Evolutionary conservation across 2,888 invertebrate species (phyloP), one percentile per base, ranked within the genome.

Genomic region (Ennomos fuscantarius): DNA sequence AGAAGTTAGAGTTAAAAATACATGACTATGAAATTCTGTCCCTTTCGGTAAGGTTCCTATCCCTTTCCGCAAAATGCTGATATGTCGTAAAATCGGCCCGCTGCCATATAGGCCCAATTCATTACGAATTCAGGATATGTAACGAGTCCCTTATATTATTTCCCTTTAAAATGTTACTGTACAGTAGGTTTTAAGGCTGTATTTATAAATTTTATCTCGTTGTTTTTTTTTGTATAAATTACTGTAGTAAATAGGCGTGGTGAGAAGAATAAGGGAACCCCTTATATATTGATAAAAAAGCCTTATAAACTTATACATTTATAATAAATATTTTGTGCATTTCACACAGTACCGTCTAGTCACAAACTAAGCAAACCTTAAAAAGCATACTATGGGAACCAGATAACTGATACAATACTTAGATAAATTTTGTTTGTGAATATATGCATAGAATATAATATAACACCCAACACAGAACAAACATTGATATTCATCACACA

Each of bases 101-200:
- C 12, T 53, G 9, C 37, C 32, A 55, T 33, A 55, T 12, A 44
- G 33, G n/a, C 39, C 49, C 55, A 44, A 55, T 55, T 44, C 53
- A 62, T 63, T 63, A 46, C 41, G 59, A 61, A 65, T 65, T 63
- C 65, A 50, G 45, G 37, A 35, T 45, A 55, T 52, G 65, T 63
- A 55, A 43, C 54, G 10, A 45, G 48, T 52, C 61, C 63, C 59
- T 61, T 63, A 54, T 61, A 50, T 49, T 55, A 66, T 66, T 61
- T 61, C 61, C 49, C 39, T 55, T 55, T 50, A 54, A 63, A 65
- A 63, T 61, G 59, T 44, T 51, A 46, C 58, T 55, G 24, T 24
- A 53, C 35, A 41, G 36, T 56, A 44, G 10, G 55, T 49, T 24
- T 24, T 55, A 40, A 37, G 31, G 53, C 10, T 47, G 6, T 24